Conservation (phyloP, 2,888 invertebrate genomes). For the Platycnemis pennipes region DNA sequence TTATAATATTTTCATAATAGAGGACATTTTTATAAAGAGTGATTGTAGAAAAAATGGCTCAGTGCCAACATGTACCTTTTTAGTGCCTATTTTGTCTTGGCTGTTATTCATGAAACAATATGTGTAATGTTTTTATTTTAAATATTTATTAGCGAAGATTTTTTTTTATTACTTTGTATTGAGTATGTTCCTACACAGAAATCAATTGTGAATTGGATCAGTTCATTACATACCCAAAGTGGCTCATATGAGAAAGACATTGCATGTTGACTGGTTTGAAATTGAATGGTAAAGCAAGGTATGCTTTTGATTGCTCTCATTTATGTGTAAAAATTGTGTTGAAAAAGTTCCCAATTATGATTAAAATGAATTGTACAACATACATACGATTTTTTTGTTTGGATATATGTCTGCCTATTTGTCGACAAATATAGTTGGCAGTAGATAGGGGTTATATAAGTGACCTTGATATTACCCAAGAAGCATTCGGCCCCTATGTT, state of each 20-base stretch:
- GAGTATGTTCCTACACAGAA: constrained; percentile 58
- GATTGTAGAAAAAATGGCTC: constrained; percentile 47
- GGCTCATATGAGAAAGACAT: neutral
- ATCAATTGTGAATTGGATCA: constrained; percentile 8
- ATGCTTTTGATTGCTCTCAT: neutral
- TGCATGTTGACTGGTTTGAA: constrained; percentile 16
- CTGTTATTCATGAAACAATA: constrained; percentile 31
- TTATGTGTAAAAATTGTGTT: constrained; percentile 21
- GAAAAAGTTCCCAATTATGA: constrained; percentile 51
- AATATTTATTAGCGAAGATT: constrained; percentile 42
- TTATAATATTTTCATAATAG: constrained; percentile 68
- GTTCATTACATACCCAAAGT: neutral
- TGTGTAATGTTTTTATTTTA: constrained; percentile 40
- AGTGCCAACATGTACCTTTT: constrained; percentile 49
- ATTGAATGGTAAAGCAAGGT: neutral
- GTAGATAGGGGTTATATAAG: too few species aligned
- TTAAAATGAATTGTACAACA: neutral
- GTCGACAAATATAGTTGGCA: too few species aligned
- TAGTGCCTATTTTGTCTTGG: constrained; percentile 56
- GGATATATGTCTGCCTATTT: neutral
- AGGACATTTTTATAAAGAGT: constrained; percentile 65
- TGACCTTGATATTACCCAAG: too few species aligned
- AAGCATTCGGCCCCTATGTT: too few species aligned
- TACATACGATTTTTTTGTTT: neutral
- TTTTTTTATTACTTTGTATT: constrained; percentile 52